These are phyloP conservation scores for Yoshiicerus persimilis DNA, from an alignment of 1,140 invertebrate genomes.

Conservation along the genomic window DNA sequence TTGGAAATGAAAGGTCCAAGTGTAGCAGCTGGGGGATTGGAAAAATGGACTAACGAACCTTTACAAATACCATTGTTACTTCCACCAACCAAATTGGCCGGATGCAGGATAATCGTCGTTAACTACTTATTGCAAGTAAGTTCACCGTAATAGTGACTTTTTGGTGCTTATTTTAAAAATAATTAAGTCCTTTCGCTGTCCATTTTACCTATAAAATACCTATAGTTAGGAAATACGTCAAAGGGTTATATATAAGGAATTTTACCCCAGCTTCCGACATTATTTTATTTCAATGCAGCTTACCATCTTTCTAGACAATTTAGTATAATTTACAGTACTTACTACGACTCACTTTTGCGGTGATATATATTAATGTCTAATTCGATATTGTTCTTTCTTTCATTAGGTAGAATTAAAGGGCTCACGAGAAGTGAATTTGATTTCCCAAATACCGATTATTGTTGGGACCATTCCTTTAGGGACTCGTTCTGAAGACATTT, in stretches of 20 bases:
- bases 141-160: no score
- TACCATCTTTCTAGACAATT: no score
- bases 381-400: not conserved
- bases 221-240: no score
- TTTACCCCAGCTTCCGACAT: no score
- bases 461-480: constrained; percentile 31
- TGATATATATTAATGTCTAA: no score
- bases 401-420: constrained; percentile 3
- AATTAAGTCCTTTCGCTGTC: no score
- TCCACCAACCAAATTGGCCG: constrained; percentile 14
- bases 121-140: not conserved
- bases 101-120: constrained; percentile 19
- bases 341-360: no score
- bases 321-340: no score
- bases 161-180: no score
- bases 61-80: not conserved
- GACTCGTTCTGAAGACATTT: not conserved
- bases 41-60: not conserved
- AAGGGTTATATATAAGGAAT: no score
- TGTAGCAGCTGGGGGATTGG: not conserved
- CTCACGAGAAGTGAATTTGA: not conserved
- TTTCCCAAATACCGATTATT: constrained; percentile 5
- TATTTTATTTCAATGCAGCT: no score
- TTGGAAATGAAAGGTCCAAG: not conserved
- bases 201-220: no score